Conservation (phyloP, 2,797 vertebrate species). For the Chrosomus eos region DNA sequence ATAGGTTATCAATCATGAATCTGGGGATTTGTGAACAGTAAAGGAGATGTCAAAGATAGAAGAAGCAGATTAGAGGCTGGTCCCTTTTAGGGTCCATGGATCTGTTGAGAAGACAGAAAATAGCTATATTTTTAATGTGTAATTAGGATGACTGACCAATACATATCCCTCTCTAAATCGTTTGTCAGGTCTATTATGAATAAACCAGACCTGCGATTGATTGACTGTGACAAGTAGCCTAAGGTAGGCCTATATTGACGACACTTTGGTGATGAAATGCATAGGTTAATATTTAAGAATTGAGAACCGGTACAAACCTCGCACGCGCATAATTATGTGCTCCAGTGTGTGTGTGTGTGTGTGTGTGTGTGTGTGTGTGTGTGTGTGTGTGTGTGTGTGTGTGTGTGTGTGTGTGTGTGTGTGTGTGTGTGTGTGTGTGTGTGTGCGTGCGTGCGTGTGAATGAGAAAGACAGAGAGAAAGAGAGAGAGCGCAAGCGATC, state of each 20-base stretch:
- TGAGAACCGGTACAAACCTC: background rate
- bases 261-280: conserved; percentile 1
- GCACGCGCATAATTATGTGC: conserved; percentile 8
- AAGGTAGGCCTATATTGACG: background rate
- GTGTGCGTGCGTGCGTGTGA: background rate
- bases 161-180: background rate
- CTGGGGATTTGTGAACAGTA: background rate
- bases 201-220: background rate
- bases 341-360: background rate
- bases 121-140: background rate
- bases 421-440: background rate
- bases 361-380: background rate
- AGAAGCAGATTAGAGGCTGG: background rate
- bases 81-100: background rate
- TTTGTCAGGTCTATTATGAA: background rate
- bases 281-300: conserved; percentile 24
- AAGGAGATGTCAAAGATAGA: background rate
- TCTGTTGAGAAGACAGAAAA: background rate
- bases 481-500: background rate
- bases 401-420: background rate
- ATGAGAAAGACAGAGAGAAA: background rate
- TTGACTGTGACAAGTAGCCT: background rate
- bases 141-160: background rate
- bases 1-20: background rate
- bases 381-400: background rate